A percentile compares a stretch with the other conserved stretches of the same genome.
Evolutionary conservation across 2,797 vertebrate genomes (phyloP).

Genomic region (Melanotaenia pygmaea): DNA sequence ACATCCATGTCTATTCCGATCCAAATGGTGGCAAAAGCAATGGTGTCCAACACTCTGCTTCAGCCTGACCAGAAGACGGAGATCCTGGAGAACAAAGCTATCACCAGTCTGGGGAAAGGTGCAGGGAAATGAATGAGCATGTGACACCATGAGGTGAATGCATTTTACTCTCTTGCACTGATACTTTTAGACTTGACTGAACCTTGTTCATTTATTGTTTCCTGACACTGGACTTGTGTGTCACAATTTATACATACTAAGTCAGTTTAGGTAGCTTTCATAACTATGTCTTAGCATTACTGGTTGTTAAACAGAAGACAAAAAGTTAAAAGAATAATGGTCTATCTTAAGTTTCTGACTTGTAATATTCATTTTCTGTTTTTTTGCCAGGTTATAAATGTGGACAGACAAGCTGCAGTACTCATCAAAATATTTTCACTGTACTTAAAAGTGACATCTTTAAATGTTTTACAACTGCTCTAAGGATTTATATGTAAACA

Average conservation of each 20-base stretch:
- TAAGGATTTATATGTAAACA: neutral
- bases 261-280: no score
- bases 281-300: no score
- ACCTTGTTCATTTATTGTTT: neutral
- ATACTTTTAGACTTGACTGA: neutral
- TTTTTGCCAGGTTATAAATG: conserved; percentile 1
- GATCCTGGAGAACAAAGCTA: conserved; percentile 86
- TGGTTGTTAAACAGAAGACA: no score
- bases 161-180: neutral
- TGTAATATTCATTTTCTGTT: neutral
- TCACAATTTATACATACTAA: no score
- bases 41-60: conserved; percentile 79
- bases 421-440: neutral
- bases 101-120: conserved; percentile 74
- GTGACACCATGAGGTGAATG: conserved; percentile 13
- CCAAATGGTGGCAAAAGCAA: conserved; percentile 68
- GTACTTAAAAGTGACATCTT: neutral
- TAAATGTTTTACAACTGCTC: neutral
- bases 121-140: conserved; percentile 41
- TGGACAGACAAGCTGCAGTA: neutral
- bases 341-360: neutral
- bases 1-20: conserved; percentile 80
- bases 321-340: no score
- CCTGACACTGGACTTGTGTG: neutral
- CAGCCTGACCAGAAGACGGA: conserved; percentile 70